Base-by-base conservation (phyloP, 2,797 vertebrate species). In the Chiroxiphia lanceolata region DNA sequence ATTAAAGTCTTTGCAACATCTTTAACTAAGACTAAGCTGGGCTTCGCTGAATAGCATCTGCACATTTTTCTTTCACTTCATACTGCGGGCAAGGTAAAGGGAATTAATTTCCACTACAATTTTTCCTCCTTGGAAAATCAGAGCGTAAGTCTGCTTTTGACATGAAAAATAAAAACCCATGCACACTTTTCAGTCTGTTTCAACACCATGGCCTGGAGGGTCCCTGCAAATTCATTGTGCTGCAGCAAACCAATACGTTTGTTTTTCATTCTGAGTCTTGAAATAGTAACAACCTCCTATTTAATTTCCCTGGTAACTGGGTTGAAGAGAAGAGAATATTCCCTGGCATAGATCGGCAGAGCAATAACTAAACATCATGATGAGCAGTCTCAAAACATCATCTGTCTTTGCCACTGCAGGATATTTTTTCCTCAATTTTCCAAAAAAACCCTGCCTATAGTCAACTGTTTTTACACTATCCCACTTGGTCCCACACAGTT, bases 301-400 rank as follows among this genome's bases (percentile, higher is more conserved):
- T 92, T 93, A 48, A 94, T 89, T 94, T 90, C 75, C 86, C 83
- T 89, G 19, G 51, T 80, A 93, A 93, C 64, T 74, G 29, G 22
- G 44, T 44, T 45, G 53, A 89, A 82, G 36, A 88, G 48, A 93
- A 80, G 47, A 77, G 63, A 89, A 29, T 79, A 87, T 87, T 92
- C 78, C 38, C 40, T 85, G 60, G 51, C 40, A 85, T 12, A 80
- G 64, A 70, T 59, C 44, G 22, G 48, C 53, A 87, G 79, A 89
- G 34, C 40, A 89, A 50, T 63, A 87, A 90, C 63, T 89, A 63
- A 91, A 93, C 36, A 45, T 56, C 31, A 60, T 29, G 2, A 84
- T 19, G 48, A 92, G 44, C 51, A 45, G 69, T 65, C 95, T 88
- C 36, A 90, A 89, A 93, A 86, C 64, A 79, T 42, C 56, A 56